Base-by-base conservation (phyloP, 2,888 invertebrate species). In the Ormyrus labotus region DNA sequence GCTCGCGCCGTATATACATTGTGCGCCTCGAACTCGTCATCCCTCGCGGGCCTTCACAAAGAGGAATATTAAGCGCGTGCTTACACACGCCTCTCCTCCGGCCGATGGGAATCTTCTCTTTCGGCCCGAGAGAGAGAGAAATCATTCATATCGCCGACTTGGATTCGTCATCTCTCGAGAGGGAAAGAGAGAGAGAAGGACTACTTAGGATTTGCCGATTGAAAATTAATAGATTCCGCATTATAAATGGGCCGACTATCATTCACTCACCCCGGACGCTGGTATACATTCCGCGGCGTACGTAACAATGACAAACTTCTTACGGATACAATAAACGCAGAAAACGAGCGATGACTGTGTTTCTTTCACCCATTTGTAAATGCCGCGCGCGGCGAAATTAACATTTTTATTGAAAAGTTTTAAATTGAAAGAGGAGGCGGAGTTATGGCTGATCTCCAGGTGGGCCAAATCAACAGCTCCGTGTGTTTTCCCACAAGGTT, bases 361-460 rank as follows among this genome's bases (percentile, higher is more conserved):
- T 71, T 78, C 71, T 78, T 64, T 64, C 9, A 19, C 53, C 34
- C 77, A 71, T 78, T 78, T 72, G 74, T 80, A 74, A 82, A 34
- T 4, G 34, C 34, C 74, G 48, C 73, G 53, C 50, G 9, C 69
- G 55, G 60, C 34, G 57, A 78, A 82, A 82, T 82, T 82, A 67
- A 80, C 82, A 82, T 82, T 82, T 81, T 82, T 82, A 82, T 82
- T 80, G 82, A 82, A 82, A 82, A 78, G 61, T 72, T 68, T 55
- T 13, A 50, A 82, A 78, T 82, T 65, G 80, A 71, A 61, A 60
- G 51, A 61, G 67, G 70, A 70, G 79, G 72, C 77, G 79, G 78
- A 75, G 81, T 51, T 63, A 48, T 47, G 10, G 34, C 13, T 47
- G 48, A 70, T 65, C 82, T 71, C 80, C 82, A 79, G 82, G 80